Conservation (phyloP, 1,140 invertebrate genomes). For the Tenebrio molitor region DNA sequence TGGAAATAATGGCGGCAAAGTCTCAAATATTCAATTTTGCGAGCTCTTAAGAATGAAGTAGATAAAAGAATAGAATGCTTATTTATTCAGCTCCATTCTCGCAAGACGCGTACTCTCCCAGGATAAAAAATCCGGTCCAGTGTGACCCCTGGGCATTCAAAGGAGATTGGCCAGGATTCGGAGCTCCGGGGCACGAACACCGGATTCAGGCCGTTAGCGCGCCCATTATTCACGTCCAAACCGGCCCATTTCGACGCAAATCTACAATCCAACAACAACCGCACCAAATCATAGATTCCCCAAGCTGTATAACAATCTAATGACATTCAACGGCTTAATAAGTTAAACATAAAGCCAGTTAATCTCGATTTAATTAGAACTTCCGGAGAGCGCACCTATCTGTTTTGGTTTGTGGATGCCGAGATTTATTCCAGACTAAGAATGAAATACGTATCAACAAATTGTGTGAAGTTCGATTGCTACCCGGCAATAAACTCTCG, state of each 20-base stretch:
- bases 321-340: constrained; percentile 26
- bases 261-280: constrained; percentile 40
- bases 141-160: constrained; percentile 51
- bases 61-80: constrained; percentile 51
- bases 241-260: constrained; percentile 42
- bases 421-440: constrained; percentile 32
- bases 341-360: constrained; percentile 33
- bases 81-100: constrained; percentile 51
- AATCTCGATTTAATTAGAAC: constrained; percentile 37
- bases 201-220: constrained; percentile 42
- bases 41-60: constrained; percentile 45
- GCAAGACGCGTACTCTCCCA: constrained; percentile 50
- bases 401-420: constrained; percentile 31
- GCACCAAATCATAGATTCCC: constrained; percentile 30
- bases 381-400: constrained; percentile 23
- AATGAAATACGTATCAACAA: constrained; percentile 43
- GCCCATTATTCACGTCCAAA: constrained; percentile 43
- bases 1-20: constrained; percentile 36
- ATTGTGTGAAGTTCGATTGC: constrained; percentile 46
- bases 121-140: constrained; percentile 50
- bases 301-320: constrained; percentile 13
- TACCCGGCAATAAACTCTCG: constrained; percentile 46
- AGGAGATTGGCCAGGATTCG: constrained; percentile 49
- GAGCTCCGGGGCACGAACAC: constrained; percentile 41
- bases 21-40: constrained; percentile 44